phyloP scores from a whole-genome alignment of 1,140 invertebrate genomes.

The Hyles euphorbiae region DNA sequence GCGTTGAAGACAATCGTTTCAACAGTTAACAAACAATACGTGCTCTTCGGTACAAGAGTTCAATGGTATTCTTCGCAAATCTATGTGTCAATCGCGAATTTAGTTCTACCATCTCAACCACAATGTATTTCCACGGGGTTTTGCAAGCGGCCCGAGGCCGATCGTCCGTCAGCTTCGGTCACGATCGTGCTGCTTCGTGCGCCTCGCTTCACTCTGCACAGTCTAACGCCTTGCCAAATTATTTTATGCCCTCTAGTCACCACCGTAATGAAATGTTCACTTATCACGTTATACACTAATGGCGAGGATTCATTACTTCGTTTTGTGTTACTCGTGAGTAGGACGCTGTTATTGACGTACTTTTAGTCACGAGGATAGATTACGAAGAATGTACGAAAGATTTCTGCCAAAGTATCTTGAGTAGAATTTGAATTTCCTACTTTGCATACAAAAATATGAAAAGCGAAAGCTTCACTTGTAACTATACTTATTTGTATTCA shows the following conservation, averaged over 20 bases:
- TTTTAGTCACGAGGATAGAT: too few relatives aligned
- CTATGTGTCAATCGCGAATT: slow-evolving; percentile 54
- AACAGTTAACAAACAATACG: slow-evolving; percentile 26
- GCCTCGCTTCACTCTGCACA: slow-evolving; percentile 14
- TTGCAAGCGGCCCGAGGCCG: slow-evolving; percentile 52
- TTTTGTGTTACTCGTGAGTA: too few relatives aligned
- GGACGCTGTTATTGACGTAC: too few relatives aligned
- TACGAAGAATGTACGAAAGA: too few relatives aligned
- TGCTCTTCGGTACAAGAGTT: slow-evolving; percentile 24
- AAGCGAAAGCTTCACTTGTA: neutral
- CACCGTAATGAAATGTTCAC: neutral
- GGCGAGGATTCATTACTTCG: too few relatives aligned
- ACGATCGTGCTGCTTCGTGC: slow-evolving; percentile 48
- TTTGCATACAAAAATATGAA: slow-evolving; percentile 1
- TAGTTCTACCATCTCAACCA: slow-evolving; percentile 40
- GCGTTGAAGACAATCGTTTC: neutral
- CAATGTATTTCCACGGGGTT: slow-evolving; percentile 49
- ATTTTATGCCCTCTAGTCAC: neutral
- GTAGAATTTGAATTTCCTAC: too few relatives aligned
- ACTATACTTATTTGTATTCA: slow-evolving; percentile 5
- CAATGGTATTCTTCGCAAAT: slow-evolving; percentile 39
- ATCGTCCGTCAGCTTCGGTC: slow-evolving; percentile 42
- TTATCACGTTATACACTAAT: too few relatives aligned
- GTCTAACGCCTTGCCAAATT: slow-evolving; percentile 23
- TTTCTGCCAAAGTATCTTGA: too few relatives aligned